A percentile compares a stretch with the other conserved stretches of the same genome.
Evolutionary conservation across 2,113 vertebrate genomes (phyloP).

Genomic region (Nibea albiflora): DNA sequence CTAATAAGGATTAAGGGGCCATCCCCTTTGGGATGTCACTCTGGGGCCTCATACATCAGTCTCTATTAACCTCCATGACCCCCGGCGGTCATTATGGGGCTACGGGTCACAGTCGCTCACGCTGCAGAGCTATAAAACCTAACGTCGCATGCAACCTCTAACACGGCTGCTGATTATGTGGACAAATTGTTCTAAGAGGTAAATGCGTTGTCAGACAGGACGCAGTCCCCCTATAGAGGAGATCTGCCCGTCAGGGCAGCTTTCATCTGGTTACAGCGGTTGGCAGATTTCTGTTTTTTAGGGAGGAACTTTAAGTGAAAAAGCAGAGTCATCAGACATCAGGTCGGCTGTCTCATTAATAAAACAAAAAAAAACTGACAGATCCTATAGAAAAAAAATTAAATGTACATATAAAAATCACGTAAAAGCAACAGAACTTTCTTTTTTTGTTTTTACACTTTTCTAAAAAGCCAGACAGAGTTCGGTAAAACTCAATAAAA

Average conservation of each 20-base stretch:
- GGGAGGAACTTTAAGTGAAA: conserved; percentile 10
- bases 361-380: background rate
- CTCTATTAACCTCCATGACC: conserved; percentile 84
- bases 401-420: conserved; percentile 8
- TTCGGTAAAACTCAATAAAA: conserved; percentile 22
- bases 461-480: conserved; percentile 8
- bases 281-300: background rate
- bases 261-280: conserved; percentile 12
- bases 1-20: conserved; percentile 88
- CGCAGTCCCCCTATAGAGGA: conserved; percentile 5
- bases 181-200: conserved; percentile 51
- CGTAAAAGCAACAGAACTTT: background rate
- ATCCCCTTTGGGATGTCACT: conserved; percentile 84
- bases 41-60: conserved; percentile 82
- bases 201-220: conserved; percentile 50
- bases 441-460: background rate
- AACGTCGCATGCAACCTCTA: conserved; percentile 14
- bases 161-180: conserved; percentile 44
- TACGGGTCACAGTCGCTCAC: conserved; percentile 62
- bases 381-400: background rate
- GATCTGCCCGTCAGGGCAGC: conserved; percentile 4
- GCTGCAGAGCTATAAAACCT: conserved; percentile 56
- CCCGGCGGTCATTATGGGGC: conserved; percentile 71
- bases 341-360: background rate
- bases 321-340: background rate